Percentiles rank a stretch among this genome's conserved stretches.
Evolutionary conservation across 2,888 invertebrate genomes (phyloP).

Genomic region (Bugula neritina): DNA sequence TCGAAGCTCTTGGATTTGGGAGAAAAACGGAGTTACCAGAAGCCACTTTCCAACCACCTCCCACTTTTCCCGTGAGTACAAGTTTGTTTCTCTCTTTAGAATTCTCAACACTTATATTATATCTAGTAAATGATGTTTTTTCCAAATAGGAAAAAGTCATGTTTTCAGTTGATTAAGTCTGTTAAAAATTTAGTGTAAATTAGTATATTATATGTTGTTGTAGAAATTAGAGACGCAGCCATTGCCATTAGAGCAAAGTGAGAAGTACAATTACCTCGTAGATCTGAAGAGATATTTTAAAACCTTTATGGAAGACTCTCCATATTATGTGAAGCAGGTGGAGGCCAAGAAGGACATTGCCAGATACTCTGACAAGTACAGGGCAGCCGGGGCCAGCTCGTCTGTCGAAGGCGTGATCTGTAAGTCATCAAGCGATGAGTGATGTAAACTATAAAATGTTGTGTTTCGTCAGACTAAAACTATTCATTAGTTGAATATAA

Average conservation of each 20-base stretch:
- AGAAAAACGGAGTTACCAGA: neutral
- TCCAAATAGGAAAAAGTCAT: no score
- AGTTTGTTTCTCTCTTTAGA: no score
- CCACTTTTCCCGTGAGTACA: conserved; percentile 4
- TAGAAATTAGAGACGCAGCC: conserved; percentile 55
- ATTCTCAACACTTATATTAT: no score
- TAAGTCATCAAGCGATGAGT: conserved; percentile 7
- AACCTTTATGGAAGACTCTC: conserved; percentile 48
- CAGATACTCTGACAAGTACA: conserved; percentile 55
- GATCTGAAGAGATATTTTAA: conserved; percentile 52
- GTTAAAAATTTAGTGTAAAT: no score
- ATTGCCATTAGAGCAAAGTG: conserved; percentile 48
- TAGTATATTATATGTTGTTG: conserved; percentile 33
- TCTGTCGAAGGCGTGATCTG: neutral
- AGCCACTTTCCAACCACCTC: conserved; percentile 3
- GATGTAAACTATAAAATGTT: no score
- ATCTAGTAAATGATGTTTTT: no score
- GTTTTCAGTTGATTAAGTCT: no score
- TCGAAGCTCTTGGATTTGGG: conserved; percentile 20
- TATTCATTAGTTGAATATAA: no score
- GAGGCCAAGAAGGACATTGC: conserved; percentile 50
- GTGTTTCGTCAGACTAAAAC: no score
- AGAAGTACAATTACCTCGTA: conserved; percentile 48
- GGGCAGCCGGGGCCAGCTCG: neutral
- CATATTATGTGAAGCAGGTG: conserved; percentile 39